Base-by-base conservation (phyloP, 1,140 invertebrate species). In the Drosophila murphyi region DNA sequence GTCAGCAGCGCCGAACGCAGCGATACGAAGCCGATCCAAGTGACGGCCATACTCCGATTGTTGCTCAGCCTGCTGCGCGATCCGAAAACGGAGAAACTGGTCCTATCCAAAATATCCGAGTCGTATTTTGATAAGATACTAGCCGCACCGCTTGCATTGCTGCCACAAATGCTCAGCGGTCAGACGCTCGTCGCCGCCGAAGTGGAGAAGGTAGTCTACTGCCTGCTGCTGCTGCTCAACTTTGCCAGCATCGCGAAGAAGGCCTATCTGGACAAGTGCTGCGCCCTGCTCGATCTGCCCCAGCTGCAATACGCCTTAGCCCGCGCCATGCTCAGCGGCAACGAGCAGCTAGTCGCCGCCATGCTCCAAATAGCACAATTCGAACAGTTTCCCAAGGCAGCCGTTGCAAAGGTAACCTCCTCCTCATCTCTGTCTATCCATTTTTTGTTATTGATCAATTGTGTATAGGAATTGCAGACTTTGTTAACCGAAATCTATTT, bases 71-170 rank as follows among this genome's bases (percentile, higher is more conserved):
- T 92, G 31, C 55, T 92, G 43, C 62, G 75, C 29, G 82, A 90
- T 32, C 10, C 64, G 0, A 91, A 91, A 65, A 92, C 91, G 0
- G 86, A 92, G 20, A 92, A 92, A 32, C 45, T 92, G 54, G 80
- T 92, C 28, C 74, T 92, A 1, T 78, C 91, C 5, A 90, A 91
- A 39, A 81, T 92, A 4, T 80, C 76, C 0, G 91, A 92, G 54
- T 92, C 91, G 2, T 92, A 90, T 52, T 92, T 92, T 34, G 91
- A 92, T 62, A 92, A 92, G 59, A 92, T 92, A 8, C 56, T 92
- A 3, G 60, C 82, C 0, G 71, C 78, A 0, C 72, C 91, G 1
- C 32, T 90, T 0, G 57, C 64, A 0, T 54, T 90, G 0, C 54
- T 82, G 32, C 73, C 86, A 0, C 82, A 91, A 34, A 71, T 78